Conservation (phyloP, 2,113 vertebrate species). For the Pan troglodytes region DNA sequence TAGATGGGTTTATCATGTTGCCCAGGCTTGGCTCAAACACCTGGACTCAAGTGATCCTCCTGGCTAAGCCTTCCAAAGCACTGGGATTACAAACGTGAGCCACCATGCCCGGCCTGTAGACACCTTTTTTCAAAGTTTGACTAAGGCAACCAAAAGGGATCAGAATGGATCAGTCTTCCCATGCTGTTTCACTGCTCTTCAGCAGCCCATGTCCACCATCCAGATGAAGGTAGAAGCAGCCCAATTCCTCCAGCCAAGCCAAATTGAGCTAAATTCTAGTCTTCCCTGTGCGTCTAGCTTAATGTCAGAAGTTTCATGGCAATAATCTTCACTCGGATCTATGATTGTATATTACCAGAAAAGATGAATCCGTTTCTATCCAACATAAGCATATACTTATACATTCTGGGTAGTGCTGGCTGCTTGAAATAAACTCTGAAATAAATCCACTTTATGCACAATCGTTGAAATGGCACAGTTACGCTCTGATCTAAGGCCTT, state of each 20-base stretch:
- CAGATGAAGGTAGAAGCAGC: neutral
- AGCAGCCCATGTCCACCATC: neutral
- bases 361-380: neutral
- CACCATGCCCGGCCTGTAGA: neutral
- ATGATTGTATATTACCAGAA: neutral
- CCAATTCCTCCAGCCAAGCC: neutral
- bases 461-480: no score
- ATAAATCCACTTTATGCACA: neutral
- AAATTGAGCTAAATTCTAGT: neutral
- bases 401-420: neutral
- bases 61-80: no score
- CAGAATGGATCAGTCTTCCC: neutral
- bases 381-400: no score
- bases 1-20: no score
- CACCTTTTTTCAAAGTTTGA: neutral
- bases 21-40: no score
- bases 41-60: no score
- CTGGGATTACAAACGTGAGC: neutral
- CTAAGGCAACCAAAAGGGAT: neutral
- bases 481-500: neutral
- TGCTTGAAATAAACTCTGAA: neutral
- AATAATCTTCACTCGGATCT: neutral
- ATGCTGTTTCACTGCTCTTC: neutral
- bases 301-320: neutral
- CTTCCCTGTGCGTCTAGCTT: neutral